These are phyloP conservation scores for Brachionus rubens DNA, from an alignment of 1,140 invertebrate genomes.

Conservation along the genomic window DNA sequence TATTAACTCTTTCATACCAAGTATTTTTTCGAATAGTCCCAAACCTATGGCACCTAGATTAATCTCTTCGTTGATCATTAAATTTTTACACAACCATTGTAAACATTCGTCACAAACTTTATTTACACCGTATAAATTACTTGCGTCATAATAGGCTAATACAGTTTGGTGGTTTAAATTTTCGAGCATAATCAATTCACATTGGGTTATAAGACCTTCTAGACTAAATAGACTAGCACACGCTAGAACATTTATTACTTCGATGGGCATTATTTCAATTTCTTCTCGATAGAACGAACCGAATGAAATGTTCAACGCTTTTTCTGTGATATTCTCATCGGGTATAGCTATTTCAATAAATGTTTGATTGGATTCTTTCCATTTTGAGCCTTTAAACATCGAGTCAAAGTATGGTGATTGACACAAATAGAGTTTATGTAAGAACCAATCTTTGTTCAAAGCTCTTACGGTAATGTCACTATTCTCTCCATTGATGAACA, in stretches of 20 bases:
- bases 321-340: slow-evolving; percentile 71
- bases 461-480: slow-evolving; percentile 73
- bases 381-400: slow-evolving; percentile 75
- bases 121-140: slow-evolving; percentile 68
- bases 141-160: slow-evolving; percentile 69
- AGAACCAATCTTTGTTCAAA: slow-evolving; percentile 70
- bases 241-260: slow-evolving; percentile 71
- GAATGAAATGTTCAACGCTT: slow-evolving; percentile 69
- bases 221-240: slow-evolving; percentile 74
- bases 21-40: slow-evolving; percentile 65
- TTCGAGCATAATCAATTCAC: slow-evolving; percentile 72
- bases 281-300: slow-evolving; percentile 77
- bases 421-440: slow-evolving; percentile 75
- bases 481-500: slow-evolving; percentile 73
- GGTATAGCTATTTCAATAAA: slow-evolving; percentile 70
- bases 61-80: slow-evolving; percentile 63
- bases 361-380: slow-evolving; percentile 71
- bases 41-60: slow-evolving; percentile 56
- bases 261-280: slow-evolving; percentile 69
- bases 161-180: slow-evolving; percentile 69
- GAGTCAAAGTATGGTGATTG: slow-evolving; percentile 77
- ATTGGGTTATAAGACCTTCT: slow-evolving; percentile 72
- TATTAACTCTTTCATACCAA: slow-evolving; percentile 68
- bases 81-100: slow-evolving; percentile 70
- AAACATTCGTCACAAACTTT: slow-evolving; percentile 67